Evolutionary conservation across 2,888 invertebrate genomes (phyloP), one percentile per base, ranked within the genome.

Genomic region (Ormia ochracea): DNA sequence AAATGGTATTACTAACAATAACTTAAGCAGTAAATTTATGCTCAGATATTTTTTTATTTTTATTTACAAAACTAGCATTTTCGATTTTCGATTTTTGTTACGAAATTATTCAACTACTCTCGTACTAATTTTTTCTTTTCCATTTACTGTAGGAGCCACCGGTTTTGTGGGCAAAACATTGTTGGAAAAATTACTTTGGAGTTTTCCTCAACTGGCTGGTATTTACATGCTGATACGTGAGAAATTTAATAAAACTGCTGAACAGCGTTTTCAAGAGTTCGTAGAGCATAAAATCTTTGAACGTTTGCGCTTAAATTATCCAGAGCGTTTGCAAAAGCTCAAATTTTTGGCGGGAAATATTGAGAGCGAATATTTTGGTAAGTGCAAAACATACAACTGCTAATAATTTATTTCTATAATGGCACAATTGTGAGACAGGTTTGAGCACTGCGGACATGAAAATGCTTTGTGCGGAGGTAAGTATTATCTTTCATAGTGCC

Each of bases 141-240:
- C 14, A 38, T 76, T 54, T 4, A 41, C 90, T 93, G 92, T 92
- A 19, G 94, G 94, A 4, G 93, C 92, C 6, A 96, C 95, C 17
- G 97, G 98, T n/a, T 98, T 98, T 88, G 92, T 98, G 59, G 98
- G 98, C 33, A 98, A 98, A 90, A 96, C 96, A 0, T 90, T 98
- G 2, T 90, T 98, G 78, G 98, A 98, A 90, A 98, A 98, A 89
- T 91, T 99, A 9, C 91, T 98, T 21, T 92, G 98, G 86, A 94
- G 95, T 66, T 97, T 97, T 88, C 93, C 95, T 0, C 93, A 93
- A 1, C 91, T 98, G 14, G 91, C 93, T 41, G 92, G 92, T 9
- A 93, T 98, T 66, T 98, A 95, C 87, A 90, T 97, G 54, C 91
- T 98, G 80, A 93, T 98, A 88, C 91, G 98, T 78, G 91, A 92